Base-by-base conservation (phyloP, 2,888 invertebrate genomes). In the Zaprionus lineosus region DNA sequence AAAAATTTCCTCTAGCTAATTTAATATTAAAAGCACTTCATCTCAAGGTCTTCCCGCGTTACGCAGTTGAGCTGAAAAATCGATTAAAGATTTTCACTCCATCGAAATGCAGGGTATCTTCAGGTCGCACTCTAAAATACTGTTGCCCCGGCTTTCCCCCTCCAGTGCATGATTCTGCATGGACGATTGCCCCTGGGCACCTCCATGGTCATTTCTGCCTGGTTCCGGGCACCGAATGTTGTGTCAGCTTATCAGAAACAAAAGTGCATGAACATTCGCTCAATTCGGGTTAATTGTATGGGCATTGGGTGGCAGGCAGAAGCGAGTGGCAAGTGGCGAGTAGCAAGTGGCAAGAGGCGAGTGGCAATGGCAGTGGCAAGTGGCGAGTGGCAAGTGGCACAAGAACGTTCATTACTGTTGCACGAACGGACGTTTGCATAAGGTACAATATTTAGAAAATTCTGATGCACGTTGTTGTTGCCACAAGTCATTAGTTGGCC, bases 261-360 rank as follows among this genome's bases (percentile, higher is more conserved):
- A 41, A 52, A 64, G 60, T 61, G 64, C 53, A 59, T 55, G 67
- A 60, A 57, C 69, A 85, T 69, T 83, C 59, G 69, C 65, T 68
- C 84, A 79, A 85, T 85, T 85, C 59, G 66, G 84, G 86, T 81
- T 81, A 81, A 81, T 85, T 81, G 84, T 72, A 69, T 46, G 65
- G 58, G 60, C 81, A 63, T 46, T 39, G 59, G 33, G 47, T 29
- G 50, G 28, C 50, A 50, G 34, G 3, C 4, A 21, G 21, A 21
- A n/a, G 21, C 3, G 21, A 21, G 21, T 5, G 21, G 7, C 4
- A 5, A 21, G 21, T 5, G 21, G 3, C 3, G 21, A 21, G 21
- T 24, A 24, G 24, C 4, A n/a, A n/a, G n/a, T n/a, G n/a, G n/a
- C n/a, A n/a, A n/a, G n/a, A n/a, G n/a, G n/a, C n/a, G n/a, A n/a